Evolutionary conservation across 2,113 vertebrate species (phyloP).

Genomic region (Leptosomus discolor): DNA sequence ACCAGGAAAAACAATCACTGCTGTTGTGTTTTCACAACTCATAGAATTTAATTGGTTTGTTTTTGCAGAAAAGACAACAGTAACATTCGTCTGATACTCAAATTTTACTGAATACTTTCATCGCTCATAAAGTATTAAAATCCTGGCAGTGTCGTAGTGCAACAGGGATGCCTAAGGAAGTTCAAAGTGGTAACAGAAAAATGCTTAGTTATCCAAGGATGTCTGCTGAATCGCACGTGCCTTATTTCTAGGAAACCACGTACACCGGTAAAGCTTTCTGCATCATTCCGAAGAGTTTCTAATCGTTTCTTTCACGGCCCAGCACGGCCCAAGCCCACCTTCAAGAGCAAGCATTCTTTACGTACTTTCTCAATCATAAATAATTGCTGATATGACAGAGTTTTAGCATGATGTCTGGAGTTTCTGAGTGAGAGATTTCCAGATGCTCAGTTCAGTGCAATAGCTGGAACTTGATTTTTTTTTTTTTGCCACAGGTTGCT

Average conservation of each 20-base stretch:
- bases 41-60: not conserved
- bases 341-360: not conserved
- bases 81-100: not conserved
- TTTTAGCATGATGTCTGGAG: not conserved
- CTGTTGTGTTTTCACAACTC: not conserved
- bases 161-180: not conserved
- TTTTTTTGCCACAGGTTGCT: not conserved
- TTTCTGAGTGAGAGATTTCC: not conserved
- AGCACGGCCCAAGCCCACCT: not conserved
- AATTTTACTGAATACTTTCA: not conserved
- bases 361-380: not conserved
- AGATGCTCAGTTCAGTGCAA: not conserved
- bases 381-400: rapidly evolving
- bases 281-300: not conserved
- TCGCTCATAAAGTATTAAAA: not conserved
- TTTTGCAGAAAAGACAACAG: not conserved
- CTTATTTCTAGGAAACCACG: not conserved
- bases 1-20: not conserved
- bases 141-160: not conserved
- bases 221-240: not conserved
- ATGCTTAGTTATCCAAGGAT: not conserved
- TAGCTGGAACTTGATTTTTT: not conserved
- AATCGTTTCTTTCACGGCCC: rapidly evolving
- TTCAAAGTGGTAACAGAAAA: not conserved
- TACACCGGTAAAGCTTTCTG: not conserved